These are phyloP conservation scores for Sebastes hubbsi DNA, from an alignment of 2,797 vertebrate genomes.

Conservation along the genomic window DNA sequence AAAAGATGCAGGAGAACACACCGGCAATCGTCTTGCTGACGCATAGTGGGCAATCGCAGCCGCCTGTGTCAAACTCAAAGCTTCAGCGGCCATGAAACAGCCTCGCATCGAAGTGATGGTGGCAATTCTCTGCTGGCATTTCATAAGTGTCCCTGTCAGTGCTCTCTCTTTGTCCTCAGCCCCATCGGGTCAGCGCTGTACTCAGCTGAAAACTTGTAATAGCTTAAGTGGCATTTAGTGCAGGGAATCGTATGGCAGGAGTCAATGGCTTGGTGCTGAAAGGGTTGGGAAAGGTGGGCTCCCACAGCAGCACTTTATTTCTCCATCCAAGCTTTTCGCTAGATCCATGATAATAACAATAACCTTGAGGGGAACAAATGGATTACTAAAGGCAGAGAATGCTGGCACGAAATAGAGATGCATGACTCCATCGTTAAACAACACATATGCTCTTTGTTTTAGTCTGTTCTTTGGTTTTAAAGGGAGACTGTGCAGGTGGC, in stretches of 20 bases:
- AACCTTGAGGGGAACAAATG: conserved; percentile 82
- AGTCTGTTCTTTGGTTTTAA: conserved; percentile 18
- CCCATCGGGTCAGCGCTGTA: conserved; percentile 73
- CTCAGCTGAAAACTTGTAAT: conserved; percentile 84
- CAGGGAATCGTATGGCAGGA: conserved; percentile 77
- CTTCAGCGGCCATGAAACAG: conserved; percentile 51
- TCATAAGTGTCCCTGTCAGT: conserved; percentile 76
- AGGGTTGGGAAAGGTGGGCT: conserved; percentile 78
- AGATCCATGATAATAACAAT: conserved; percentile 78
- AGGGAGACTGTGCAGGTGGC: conserved; percentile 7
- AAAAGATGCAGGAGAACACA: conserved; percentile 26
- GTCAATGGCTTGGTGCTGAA: conserved; percentile 81
- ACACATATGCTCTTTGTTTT: conserved; percentile 24
- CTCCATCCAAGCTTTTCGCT: conserved; percentile 67
- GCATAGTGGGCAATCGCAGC: conserved; percentile 15
- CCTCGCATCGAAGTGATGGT: conserved; percentile 48
- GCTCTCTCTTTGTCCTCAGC: conserved; percentile 77
- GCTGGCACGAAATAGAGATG: conserved; percentile 52
- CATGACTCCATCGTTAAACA: conserved; percentile 50
- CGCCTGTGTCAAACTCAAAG: conserved; percentile 50
- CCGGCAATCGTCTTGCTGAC: conserved; percentile 21
- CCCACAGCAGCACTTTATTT: conserved; percentile 80
- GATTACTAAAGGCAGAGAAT: conserved; percentile 70
- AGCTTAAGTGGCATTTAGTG: conserved; percentile 87
- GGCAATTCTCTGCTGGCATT: conserved; percentile 77